Evolutionary conservation across 2,113 vertebrate genomes (phyloP), one percentile per base, ranked within the genome.

Genomic region (Sinocyclocheilus maitianheensis): DNA sequence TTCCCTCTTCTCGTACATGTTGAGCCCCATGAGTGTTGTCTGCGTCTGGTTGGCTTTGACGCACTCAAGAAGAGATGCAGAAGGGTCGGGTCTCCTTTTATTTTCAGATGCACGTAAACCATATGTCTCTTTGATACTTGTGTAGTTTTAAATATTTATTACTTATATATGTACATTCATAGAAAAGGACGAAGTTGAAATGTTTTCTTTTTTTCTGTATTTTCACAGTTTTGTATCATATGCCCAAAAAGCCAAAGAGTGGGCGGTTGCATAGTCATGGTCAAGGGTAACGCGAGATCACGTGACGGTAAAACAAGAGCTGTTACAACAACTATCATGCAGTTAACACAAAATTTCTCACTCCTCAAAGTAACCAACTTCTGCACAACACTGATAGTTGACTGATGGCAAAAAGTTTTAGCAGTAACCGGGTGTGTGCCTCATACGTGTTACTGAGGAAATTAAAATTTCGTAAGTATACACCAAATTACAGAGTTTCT

Each of bases 181-280:
- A 95, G 90, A 94, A 95, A 95, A 95, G 90, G 94, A 26, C 69
- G 43, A 92, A 81, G 91, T 90, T 86, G 90, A 91, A 91, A 81
- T 92, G 88, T 91, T 84, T 82, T 91, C 89, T 90, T 84, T 43
- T 83, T 46, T 46, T n/a, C n/a, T n/a, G n/a, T n/a, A n/a, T n/a
- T n/a, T n/a, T n/a, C n/a, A n/a, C n/a, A n/a, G n/a, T n/a, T n/a
- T n/a, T n/a, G n/a, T n/a, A n/a, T n/a, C n/a, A n/a, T n/a, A n/a
- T n/a, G n/a, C n/a, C n/a, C n/a, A n/a, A n/a, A n/a, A n/a, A n/a
- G n/a, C n/a, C n/a, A n/a, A n/a, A n/a, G n/a, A n/a, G n/a, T n/a
- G n/a, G n/a, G n/a, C n/a, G n/a, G n/a, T n/a, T 92, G 94, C 96
- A 96, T 96, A 97, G 97, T 97, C 97, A 98, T 93, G 97, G 97